Base-by-base conservation (phyloP, 2,113 vertebrate species). In the Danionella cerebrum region DNA sequence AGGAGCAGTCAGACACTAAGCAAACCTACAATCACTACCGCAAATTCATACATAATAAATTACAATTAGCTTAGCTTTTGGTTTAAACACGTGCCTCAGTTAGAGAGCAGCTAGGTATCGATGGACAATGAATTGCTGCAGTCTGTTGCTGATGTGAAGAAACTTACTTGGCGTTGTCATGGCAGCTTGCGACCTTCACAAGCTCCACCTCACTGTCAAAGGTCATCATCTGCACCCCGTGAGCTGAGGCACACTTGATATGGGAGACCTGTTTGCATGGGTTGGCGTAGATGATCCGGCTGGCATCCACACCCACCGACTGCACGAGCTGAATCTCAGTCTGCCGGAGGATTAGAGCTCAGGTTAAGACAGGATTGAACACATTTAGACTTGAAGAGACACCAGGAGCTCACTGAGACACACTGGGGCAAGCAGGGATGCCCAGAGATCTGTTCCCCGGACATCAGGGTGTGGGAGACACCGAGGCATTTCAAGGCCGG, bases 211-310 rank as follows among this genome's bases (percentile, higher is more conserved):
- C 96, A 9, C 94, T 97, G 73, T 99, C 96, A 82, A 99, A 99
- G 7, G 96, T 98, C 96, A 99, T 99, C 93, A 94, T 96, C 84
- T 92, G 91, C 53, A 99, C 95, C 16, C 94, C 94, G 1, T 88
- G 94, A 62, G 86, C 88, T 52, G 93, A 92, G 5, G 96, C 96
- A 50, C 97, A 97, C 76, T 97, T 98, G 62, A 99, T 98, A 67
- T 99, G 96, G 65, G 96, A 99, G 19, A 94, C 86, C 87, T 99
- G 96, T 77, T 99, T 98, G 79, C 96, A 99, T 41, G 96, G 97
- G 77, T 99, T 99, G 73, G 96, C 97, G 77, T 98, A 99, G 84
- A 98, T 98, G 67, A 98, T 95, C 83, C 90, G 83, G 70, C 90
- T 88, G 1, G 94, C 88, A 65, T 91, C 87, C 5, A 99, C 95